These are phyloP conservation scores for Colletes latitarsis DNA, from an alignment of 1,140 invertebrate species.

Conservation along the genomic window DNA sequence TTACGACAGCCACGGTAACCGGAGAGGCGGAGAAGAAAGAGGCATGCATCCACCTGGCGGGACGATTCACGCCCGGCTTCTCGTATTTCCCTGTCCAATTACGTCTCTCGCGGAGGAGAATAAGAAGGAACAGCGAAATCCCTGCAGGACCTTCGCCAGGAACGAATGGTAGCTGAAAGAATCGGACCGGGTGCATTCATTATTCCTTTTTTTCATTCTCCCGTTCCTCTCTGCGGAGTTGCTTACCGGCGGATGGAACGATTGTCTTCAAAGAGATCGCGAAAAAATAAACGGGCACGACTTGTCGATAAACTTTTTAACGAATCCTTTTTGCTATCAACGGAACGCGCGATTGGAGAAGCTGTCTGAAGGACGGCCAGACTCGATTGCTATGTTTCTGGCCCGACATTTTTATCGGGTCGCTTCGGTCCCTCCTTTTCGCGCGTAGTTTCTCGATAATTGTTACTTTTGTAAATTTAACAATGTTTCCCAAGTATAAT, in stretches of 20 bases:
- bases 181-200: constrained; percentile 45
- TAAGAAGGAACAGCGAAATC: constrained; percentile 45
- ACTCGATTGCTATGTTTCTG: constrained; percentile 44
- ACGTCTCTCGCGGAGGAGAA: constrained; percentile 42
- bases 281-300: constrained; percentile 56
- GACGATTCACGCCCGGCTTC: constrained; percentile 49
- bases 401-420: background rate
- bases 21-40: constrained; percentile 21
- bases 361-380: constrained; percentile 27
- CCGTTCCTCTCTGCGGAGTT: constrained; percentile 26
- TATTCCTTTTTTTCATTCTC: constrained; percentile 13
- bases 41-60: constrained; percentile 29
- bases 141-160: constrained; percentile 47
- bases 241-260: constrained; percentile 49
- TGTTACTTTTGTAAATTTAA: background rate
- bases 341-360: constrained; percentile 35
- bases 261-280: constrained; percentile 57
- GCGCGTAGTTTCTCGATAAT: background rate
- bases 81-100: constrained; percentile 69
- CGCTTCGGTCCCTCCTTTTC: background rate
- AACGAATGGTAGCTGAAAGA: constrained; percentile 44
- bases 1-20: constrained; percentile 54
- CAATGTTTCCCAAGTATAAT: too few relatives aligned
- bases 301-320: constrained; percentile 65
- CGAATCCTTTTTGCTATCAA: constrained; percentile 53